Evolutionary conservation across 1,140 invertebrate species (phyloP).

Genomic region (Mizuhopecten yessoensis): DNA sequence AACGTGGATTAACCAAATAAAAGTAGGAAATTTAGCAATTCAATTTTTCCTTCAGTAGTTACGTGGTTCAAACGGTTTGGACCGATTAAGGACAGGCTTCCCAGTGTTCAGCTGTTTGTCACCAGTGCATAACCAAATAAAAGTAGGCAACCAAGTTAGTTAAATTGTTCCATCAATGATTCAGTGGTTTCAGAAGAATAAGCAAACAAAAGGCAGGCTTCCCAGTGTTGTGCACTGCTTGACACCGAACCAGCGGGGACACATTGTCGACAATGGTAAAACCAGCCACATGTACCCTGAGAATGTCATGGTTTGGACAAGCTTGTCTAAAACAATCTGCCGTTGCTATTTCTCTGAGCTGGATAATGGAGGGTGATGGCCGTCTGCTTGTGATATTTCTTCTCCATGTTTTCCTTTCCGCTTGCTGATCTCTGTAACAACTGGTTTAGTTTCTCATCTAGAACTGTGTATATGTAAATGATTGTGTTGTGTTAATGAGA

Average conservation of each 20-base stretch:
- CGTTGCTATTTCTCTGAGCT: not conserved
- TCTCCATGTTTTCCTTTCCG: not conserved
- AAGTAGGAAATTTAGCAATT: too few relatives aligned
- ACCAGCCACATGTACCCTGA: not conserved
- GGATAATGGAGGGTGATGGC: slow-evolving; percentile 15
- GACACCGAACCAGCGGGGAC: slow-evolving; percentile 10
- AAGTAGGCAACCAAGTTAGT: not conserved
- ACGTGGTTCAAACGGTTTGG: not conserved
- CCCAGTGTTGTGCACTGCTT: not conserved
- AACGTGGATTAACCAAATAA: too few relatives aligned
- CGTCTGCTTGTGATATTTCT: not conserved
- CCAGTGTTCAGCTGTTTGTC: not conserved
- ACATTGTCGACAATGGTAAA: not conserved
- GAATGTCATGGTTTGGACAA: slow-evolving; percentile 18
- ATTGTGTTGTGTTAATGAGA: not conserved
- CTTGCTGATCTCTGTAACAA: slow-evolving; percentile 1
- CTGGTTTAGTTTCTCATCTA: slow-evolving; percentile 33
- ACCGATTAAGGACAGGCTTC: not conserved
- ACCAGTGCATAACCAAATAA: not conserved
- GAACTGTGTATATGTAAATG: slow-evolving; percentile 39
- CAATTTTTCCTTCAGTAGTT: not conserved
- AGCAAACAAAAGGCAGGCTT: not conserved
- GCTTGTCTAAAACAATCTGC: slow-evolving; percentile 32
- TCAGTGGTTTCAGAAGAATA: not conserved
- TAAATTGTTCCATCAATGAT: not conserved